Base-by-base conservation (phyloP, 2,888 invertebrate species). In the Cotesia congregata region DNA sequence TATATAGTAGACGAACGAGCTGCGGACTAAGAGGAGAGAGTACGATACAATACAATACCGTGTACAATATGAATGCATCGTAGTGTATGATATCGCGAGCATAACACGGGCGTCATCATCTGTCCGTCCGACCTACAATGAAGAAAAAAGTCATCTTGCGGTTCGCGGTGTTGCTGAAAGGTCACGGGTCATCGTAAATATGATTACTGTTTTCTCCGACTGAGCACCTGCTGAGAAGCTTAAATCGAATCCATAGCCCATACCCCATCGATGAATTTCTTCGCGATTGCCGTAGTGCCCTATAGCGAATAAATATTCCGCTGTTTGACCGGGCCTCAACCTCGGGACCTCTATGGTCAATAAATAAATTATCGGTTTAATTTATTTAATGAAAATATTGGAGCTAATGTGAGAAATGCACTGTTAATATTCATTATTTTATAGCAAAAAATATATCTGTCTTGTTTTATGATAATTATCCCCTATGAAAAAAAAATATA, bases 141-240 rank as follows among this genome's bases (percentile, higher is more conserved):
- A 64, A 65, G 72, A 20, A 67, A 74, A 85, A 86, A 86, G 83
- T 84, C 85, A 87, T 85, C 82, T 82, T 82, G 81, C 82, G 82
- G 82, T 83, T 82, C 82, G 81, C 82, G 82, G 82, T 83, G 82
- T 81, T 83, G 81, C 81, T 77, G 77, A 76, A 69, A 78, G 86
- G 85, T 87, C 85, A 86, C 80, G 80, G 85, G 86, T 82, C 83
- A 84, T 83, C 83, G 86, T 88, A 87, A 88, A 88, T 87, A 86
- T 81, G 75, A 78, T 81, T 81, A 78, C 78, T 64, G 15, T 9
- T 62, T 61, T 41, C 41, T 64, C 30, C 40, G n/a, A 17, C n/a
- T 39, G 83, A 81, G 83, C 85, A 87, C 86, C 87, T 85, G 87
- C 87, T 86, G 85, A 60, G 80, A 75, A 64, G 76, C 65, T 69